These are phyloP conservation scores for Pammene fasciana DNA, from an alignment of 2,888 invertebrate genomes.

Conservation along the genomic window DNA sequence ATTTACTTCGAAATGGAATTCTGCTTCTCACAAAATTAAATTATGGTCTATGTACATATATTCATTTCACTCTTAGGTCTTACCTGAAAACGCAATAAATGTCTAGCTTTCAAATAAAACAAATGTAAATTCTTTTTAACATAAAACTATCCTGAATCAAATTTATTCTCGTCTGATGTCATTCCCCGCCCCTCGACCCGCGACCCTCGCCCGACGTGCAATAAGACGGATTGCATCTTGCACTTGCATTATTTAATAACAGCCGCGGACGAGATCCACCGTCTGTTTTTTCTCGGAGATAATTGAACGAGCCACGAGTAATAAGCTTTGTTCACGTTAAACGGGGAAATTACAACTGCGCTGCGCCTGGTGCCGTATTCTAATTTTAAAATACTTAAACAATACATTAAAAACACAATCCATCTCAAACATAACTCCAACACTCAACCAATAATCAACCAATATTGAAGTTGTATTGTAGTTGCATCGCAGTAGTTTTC, in stretches of 20 bases:
- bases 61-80: not conserved
- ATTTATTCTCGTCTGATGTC: slow-evolving; percentile 19
- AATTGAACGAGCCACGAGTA: slow-evolving; percentile 29
- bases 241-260: slow-evolving; percentile 40
- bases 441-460: too few relatives aligned
- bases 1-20: not conserved
- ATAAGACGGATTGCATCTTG: slow-evolving; percentile 38
- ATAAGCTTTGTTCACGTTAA: slow-evolving; percentile 24
- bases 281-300: slow-evolving; percentile 25
- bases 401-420: too few relatives aligned
- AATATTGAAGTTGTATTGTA: too few relatives aligned
- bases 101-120: slow-evolving; percentile 15
- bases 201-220: slow-evolving; percentile 7
- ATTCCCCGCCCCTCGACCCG: not conserved
- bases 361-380: not conserved
- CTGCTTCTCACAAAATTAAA: not conserved
- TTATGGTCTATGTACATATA: slow-evolving; percentile 5
- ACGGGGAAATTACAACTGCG: not conserved
- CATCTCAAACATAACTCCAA: too few relatives aligned
- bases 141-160: slow-evolving; percentile 11
- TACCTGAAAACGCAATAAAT: not conserved
- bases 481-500: too few relatives aligned
- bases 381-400: too few relatives aligned
- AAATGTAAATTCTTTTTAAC: slow-evolving; percentile 14
- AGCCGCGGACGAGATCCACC: slow-evolving; percentile 18